These are phyloP conservation scores for Trisateles emortualis DNA, from an alignment of 2,888 invertebrate species.

Conservation along the genomic window DNA sequence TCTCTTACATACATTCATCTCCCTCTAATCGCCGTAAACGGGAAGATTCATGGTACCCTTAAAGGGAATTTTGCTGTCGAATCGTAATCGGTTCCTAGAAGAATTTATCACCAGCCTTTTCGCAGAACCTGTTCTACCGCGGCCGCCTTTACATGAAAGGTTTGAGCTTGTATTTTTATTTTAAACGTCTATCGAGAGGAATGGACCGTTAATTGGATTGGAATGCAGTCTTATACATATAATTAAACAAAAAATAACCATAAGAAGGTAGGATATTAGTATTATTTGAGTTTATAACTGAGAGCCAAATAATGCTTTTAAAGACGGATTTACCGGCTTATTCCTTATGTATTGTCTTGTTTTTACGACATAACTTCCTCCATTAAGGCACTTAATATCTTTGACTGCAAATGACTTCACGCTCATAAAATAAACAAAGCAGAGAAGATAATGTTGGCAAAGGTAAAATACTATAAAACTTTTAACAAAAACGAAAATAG, in stretches of 20 bases:
- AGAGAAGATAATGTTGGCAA: constrained; percentile 3
- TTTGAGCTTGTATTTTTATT: constrained; percentile 47
- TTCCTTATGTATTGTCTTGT: constrained; percentile 13
- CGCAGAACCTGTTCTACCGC: constrained; percentile 58
- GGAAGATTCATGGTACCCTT: constrained; percentile 74
- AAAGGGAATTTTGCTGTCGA: constrained; percentile 77
- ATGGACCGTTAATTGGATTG: constrained; percentile 52
- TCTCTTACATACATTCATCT: constrained; percentile 72
- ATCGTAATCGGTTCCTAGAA: constrained; percentile 75
- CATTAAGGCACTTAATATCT: constrained; percentile 7
- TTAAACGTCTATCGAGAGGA: constrained; percentile 43
- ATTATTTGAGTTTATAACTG: constrained; percentile 22
- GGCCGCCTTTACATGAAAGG: constrained; percentile 49
- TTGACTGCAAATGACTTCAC: not conserved
- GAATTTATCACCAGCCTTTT: constrained; percentile 76
- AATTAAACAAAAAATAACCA: constrained; percentile 24
- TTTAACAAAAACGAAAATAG: constrained; percentile 16
- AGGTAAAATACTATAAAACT: constrained; percentile 8
- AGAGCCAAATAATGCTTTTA: constrained; percentile 19
- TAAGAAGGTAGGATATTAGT: constrained; percentile 19
- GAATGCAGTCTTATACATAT: constrained; percentile 43
- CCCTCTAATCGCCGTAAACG: constrained; percentile 74
- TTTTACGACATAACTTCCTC: constrained; percentile 19
- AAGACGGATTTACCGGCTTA: constrained; percentile 12
- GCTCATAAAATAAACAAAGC: constrained; percentile 5